Conservation (phyloP, 2,888 invertebrate genomes). For the Hypomecis punctinalis region DNA sequence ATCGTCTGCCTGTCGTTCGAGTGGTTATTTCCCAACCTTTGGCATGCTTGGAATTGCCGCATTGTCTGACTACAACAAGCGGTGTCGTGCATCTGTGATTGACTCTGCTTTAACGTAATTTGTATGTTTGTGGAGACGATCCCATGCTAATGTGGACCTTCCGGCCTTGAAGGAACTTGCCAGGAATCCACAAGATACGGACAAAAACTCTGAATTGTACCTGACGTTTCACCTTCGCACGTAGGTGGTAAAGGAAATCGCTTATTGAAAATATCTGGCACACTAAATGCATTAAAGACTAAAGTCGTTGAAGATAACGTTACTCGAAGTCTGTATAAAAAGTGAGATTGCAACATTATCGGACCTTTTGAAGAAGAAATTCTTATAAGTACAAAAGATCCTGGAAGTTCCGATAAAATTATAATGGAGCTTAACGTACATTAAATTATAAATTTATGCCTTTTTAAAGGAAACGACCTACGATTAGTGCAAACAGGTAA, state of each 20-base stretch:
- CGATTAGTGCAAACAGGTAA: background rate
- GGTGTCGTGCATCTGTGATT: constrained; percentile 67
- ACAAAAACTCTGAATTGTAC: constrained; percentile 34
- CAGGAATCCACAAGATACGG: constrained; percentile 47
- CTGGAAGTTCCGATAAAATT: constrained; percentile 1
- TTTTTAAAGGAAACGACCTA: background rate
- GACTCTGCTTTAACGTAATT: constrained; percentile 53
- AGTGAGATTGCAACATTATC: constrained; percentile 9
- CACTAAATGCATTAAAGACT: constrained; percentile 2
- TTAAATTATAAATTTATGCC: background rate
- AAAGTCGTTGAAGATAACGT: constrained; percentile 12
- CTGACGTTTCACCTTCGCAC: constrained; percentile 34
- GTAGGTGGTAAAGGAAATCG: constrained; percentile 20
- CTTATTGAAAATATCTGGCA: constrained; percentile 29
- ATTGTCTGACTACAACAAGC: constrained; percentile 56
- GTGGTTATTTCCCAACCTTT: constrained; percentile 53
- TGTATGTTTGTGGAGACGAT: constrained; percentile 57
- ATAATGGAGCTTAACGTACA: background rate
- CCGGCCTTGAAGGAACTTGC: constrained; percentile 63
- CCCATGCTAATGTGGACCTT: constrained; percentile 62
- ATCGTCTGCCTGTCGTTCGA: constrained; percentile 29
- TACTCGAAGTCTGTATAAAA: background rate
- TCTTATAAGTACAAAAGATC: background rate
- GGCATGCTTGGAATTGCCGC: constrained; percentile 70
- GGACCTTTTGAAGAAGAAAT: background rate